Evolutionary conservation across 1,140 invertebrate genomes (phyloP).

Genomic region (Leptinotarsa defecta): DNA sequence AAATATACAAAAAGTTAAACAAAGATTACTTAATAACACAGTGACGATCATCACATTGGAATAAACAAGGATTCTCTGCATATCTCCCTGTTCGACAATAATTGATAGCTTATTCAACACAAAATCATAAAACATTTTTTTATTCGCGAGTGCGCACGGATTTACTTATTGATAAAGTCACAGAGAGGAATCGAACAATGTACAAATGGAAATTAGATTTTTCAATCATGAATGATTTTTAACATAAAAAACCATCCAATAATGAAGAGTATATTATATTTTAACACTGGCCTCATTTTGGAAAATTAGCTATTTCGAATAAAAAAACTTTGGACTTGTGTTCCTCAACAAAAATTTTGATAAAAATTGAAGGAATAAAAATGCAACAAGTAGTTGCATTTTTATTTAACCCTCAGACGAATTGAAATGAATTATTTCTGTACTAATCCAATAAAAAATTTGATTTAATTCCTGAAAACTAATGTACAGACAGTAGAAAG

Average conservation of each 20-base stretch:
- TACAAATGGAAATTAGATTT: neutral
- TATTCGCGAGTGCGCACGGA: neutral
- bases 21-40: conserved; percentile 40
- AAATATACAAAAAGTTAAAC: conserved; percentile 47
- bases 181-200: neutral
- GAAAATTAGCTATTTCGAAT: too few species aligned
- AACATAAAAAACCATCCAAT: too few species aligned
- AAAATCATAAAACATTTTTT: neutral
- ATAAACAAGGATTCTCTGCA: conserved; percentile 44
- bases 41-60: conserved; percentile 42
- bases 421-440: too few species aligned
- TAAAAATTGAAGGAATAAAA: too few species aligned
- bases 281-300: too few species aligned
- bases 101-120: conserved; percentile 21
- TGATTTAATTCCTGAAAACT: neutral
- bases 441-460: neutral
- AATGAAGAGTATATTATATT: too few species aligned
- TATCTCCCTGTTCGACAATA: conserved; percentile 52
- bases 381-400: too few species aligned
- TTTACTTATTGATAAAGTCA: neutral
- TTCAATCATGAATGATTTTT: too few species aligned
- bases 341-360: too few species aligned
- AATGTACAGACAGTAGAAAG: neutral
- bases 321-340: too few species aligned
- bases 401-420: too few species aligned